Evolutionary conservation across 2,888 invertebrate genomes (phyloP), one percentile per base, ranked within the genome.

Genomic region (Pandemis corylana): DNA sequence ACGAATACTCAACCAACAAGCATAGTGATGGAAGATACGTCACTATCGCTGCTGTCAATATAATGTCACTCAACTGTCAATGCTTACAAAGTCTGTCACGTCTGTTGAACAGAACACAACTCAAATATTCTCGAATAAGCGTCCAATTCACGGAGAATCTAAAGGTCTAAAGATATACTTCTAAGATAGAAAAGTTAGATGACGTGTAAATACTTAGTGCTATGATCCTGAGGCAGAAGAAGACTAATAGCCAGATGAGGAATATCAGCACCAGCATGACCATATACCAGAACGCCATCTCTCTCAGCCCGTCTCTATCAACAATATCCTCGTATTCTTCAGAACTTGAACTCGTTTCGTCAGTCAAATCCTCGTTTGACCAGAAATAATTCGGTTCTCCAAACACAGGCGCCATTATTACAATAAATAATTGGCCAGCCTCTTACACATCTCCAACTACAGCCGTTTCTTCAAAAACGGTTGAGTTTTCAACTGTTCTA

Each of bases 261-360:
- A 94, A 80, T 88, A 94, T 87, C 5, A 77, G 81, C 0, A 93
- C 71, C 68, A 94, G 79, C 9, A 89, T 84, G 5, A 92, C 79
- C 84, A 89, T 84, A 75, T 94, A 94, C 91, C 91, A 93, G 62
- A 93, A 86, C 0, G 91, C 87, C 86, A 93, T 87, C 41, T 90
- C 80, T 0, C 83, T 83, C 15, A 90, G 66, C 7, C 76, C 71
- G 12, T 51, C 63, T 64, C 20, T 62, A 6, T 68, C 73, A n/a
- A n/a, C 28, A 63, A 59, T 80, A 0, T 78, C 66, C 0, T 85
- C 78, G 10, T 72, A 78, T 3, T 83, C 84, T 3, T 80, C 78
- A 73, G 7, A 84, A 79, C 36, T 36, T 12, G 6, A 84, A 79
- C n/a, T 62, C 2, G 13, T 15, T 9, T 72, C 68, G 4, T 80